Conservation (phyloP, 2,113 vertebrate genomes). For the Fregetta grallaria region DNA sequence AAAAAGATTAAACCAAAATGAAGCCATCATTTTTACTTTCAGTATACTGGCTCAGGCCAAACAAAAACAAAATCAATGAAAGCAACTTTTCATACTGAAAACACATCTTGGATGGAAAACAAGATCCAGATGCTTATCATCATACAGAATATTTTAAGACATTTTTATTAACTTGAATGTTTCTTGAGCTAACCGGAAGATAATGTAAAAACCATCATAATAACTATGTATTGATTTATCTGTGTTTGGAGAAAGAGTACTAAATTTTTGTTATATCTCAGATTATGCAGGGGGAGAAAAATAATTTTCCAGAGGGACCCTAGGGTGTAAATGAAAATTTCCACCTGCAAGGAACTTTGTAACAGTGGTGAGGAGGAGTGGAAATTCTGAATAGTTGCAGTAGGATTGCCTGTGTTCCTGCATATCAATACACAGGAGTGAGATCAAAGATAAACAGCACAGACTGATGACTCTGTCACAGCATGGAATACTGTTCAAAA, state of each 20-base stretch:
- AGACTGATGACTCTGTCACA: not conserved
- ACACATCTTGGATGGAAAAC: not conserved
- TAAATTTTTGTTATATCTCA: not conserved
- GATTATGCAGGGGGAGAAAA: not conserved
- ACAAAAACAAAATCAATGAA: not conserved
- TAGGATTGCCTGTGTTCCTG: not conserved
- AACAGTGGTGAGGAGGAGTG: not conserved
- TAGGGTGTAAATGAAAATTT: not conserved
- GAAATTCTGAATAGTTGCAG: not conserved
- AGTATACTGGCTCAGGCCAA: not conserved
- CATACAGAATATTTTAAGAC: not conserved
- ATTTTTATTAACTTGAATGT: not conserved
- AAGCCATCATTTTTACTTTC: conserved; percentile 6
- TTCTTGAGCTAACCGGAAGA: not conserved
- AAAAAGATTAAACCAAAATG: not conserved
- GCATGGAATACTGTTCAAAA: not conserved
- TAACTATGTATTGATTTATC: not conserved
- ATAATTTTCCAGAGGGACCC: not conserved
- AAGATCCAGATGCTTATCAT: not conserved
- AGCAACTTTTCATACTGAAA: not conserved
- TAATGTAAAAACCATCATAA: not conserved
- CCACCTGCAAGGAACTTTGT: not conserved
- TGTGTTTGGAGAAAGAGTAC: not conserved
- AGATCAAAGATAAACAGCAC: not conserved
- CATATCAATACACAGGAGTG: not conserved